These are phyloP conservation scores for Rugalucina vietnamica DNA, from an alignment of 2,888 invertebrate species.

Conservation along the genomic window DNA sequence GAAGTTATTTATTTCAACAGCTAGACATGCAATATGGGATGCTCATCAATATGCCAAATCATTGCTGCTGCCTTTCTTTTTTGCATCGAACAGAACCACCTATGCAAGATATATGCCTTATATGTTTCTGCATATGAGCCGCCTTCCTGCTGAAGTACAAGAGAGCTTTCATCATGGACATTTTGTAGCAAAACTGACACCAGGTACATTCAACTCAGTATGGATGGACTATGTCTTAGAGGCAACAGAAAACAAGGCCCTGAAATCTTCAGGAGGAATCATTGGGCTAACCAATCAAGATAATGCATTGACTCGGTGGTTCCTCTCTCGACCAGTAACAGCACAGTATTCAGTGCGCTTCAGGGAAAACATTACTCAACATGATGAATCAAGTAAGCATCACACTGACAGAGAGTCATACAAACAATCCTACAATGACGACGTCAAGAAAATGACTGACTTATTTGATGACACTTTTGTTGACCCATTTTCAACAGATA, in stretches of 20 bases:
- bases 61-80: background rate
- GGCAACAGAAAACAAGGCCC: conserved; percentile 29
- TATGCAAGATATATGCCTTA: background rate
- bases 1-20: background rate
- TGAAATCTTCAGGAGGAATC: conserved; percentile 21
- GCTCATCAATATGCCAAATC: background rate
- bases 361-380: background rate
- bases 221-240: conserved; percentile 22
- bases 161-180: background rate
- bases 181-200: background rate
- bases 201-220: conserved; percentile 7
- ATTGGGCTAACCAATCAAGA: conserved; percentile 17
- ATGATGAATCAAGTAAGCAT: background rate
- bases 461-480: conserved; percentile 10
- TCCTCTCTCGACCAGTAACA: conserved; percentile 1
- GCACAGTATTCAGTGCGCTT: too few relatives aligned
- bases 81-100: conserved; percentile 21
- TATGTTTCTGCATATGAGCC: background rate
- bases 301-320: conserved; percentile 5
- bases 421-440: background rate
- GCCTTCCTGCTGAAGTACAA: background rate
- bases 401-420: conserved; percentile 7
- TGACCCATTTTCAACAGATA: background rate
- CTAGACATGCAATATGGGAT: background rate
- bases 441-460: background rate